Conservation (phyloP, 1,140 invertebrate genomes). For the Probaryconus sp. region DNA sequence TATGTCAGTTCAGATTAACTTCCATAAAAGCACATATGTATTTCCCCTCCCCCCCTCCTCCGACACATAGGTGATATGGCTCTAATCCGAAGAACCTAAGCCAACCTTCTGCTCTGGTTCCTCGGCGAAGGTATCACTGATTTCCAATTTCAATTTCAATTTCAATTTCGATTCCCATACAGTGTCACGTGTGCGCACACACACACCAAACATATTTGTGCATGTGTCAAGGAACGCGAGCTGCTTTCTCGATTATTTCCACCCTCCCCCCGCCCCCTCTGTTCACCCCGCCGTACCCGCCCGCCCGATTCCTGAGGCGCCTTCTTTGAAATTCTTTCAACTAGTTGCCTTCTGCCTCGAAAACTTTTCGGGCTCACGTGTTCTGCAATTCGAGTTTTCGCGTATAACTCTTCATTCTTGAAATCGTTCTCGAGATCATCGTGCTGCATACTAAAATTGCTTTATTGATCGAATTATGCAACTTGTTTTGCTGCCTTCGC, state of each 20-base stretch:
- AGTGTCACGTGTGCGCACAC: conserved; percentile 4
- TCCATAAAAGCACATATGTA: conserved; percentile 1
- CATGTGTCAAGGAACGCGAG: conserved; percentile 28
- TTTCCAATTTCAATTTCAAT: conserved; percentile 66
- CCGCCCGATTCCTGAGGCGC: conserved; percentile 29
- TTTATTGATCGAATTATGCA: conserved; percentile 42
- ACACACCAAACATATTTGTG: conserved; percentile 17
- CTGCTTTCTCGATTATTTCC: conserved; percentile 52
- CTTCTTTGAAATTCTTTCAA: conserved; percentile 43
- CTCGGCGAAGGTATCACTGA: conserved; percentile 55
- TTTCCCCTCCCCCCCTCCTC: background rate
- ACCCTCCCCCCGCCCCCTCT: no score
- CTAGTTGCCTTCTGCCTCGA: conserved; percentile 7
- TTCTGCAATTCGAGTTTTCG: conserved; percentile 15
- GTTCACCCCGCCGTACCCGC: no score
- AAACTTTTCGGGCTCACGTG: conserved; percentile 17
- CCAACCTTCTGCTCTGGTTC: conserved; percentile 18
- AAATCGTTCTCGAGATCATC: conserved; percentile 4
- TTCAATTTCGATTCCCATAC: conserved; percentile 49
- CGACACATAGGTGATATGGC: background rate
- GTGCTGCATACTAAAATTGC: conserved; percentile 26
- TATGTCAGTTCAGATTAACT: conserved; percentile 34
- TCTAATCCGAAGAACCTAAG: conserved; percentile 27
- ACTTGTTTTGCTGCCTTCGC: conserved; percentile 17
- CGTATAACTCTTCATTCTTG: conserved; percentile 27